Evolutionary conservation across 37 sponge, comb jelly and placozoan genomes (phyloP).

Genomic region (Ianthella basta): DNA sequence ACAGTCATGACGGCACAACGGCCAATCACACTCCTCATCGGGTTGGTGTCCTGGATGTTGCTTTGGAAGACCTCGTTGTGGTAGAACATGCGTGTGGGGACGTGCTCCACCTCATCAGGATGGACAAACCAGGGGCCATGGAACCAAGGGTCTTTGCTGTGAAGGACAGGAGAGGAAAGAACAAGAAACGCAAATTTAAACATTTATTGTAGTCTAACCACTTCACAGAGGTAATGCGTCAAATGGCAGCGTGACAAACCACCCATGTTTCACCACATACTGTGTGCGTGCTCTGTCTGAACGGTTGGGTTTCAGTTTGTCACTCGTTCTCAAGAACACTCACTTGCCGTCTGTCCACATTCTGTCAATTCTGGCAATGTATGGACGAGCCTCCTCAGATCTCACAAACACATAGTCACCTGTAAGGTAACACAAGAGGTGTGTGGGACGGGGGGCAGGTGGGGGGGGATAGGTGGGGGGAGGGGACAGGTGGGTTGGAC

Average conservation of each 20-base stretch:
- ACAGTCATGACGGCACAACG: conserved; percentile 70
- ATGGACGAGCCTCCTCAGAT: conserved; percentile 87
- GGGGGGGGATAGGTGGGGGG: no score
- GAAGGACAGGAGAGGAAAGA: neutral
- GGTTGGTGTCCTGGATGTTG: conserved; percentile 91
- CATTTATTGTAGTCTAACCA: neutral
- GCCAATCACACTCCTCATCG: conserved; percentile 86
- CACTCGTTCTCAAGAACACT: no score
- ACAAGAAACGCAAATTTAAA: neutral
- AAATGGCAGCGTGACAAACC: no score
- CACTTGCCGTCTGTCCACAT: conserved; percentile 94
- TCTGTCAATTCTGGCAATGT: conserved; percentile 84
- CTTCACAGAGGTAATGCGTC: neutral
- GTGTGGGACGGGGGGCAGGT: no score
- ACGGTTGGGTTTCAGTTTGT: no score
- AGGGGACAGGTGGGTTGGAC: no score
- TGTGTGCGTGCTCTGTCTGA: no score
- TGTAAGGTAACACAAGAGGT: conserved; percentile 29
- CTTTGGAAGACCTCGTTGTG: conserved; percentile 84
- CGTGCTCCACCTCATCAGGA: conserved; percentile 72
- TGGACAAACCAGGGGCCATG: conserved; percentile 94
- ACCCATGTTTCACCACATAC: no score
- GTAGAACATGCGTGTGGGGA: conserved; percentile 85
- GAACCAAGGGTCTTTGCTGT: conserved; percentile 87
- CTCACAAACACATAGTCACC: conserved; percentile 93